phyloP scores from a whole-genome alignment of 1,140 invertebrate genomes.

The Apis florea region DNA sequence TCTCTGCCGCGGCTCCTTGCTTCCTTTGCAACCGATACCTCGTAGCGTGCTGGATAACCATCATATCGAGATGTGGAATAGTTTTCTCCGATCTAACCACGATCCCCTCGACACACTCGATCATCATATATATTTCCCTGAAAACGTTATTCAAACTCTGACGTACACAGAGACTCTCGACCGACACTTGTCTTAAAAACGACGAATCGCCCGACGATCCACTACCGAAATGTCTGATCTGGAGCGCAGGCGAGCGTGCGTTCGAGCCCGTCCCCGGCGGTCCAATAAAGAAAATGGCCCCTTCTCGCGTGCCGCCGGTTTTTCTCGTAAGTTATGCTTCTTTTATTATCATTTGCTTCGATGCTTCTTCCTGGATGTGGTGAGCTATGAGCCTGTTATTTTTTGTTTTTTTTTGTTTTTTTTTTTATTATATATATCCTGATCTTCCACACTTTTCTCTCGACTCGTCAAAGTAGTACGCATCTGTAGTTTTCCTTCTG shows the following conservation, averaged over 20 bases:
- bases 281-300: constrained; percentile 76
- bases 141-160: constrained; percentile 41
- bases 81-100: constrained; percentile 46
- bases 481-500: background rate
- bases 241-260: constrained; percentile 76
- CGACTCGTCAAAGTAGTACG: constrained; percentile 16
- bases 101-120: constrained; percentile 4
- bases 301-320: constrained; percentile 78
- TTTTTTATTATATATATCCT: background rate
- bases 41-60: background rate
- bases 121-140: constrained; percentile 37
- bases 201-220: constrained; percentile 65
- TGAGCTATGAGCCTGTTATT: constrained; percentile 63
- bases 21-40: background rate
- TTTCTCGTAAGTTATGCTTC: constrained; percentile 81
- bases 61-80: constrained; percentile 17
- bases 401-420: too few species aligned
- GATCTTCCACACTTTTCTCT: background rate
- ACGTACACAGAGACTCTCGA: constrained; percentile 63
- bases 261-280: constrained; percentile 73
- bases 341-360: constrained; percentile 81
- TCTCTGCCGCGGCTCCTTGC: background rate
- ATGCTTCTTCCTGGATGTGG: constrained; percentile 69
- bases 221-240: constrained; percentile 74
- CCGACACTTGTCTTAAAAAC: constrained; percentile 64